Percentiles rank a stretch among this genome's conserved stretches.
phyloP scores from a whole-genome alignment of 2,797 vertebrate species.

The Ceryle rudis region DNA sequence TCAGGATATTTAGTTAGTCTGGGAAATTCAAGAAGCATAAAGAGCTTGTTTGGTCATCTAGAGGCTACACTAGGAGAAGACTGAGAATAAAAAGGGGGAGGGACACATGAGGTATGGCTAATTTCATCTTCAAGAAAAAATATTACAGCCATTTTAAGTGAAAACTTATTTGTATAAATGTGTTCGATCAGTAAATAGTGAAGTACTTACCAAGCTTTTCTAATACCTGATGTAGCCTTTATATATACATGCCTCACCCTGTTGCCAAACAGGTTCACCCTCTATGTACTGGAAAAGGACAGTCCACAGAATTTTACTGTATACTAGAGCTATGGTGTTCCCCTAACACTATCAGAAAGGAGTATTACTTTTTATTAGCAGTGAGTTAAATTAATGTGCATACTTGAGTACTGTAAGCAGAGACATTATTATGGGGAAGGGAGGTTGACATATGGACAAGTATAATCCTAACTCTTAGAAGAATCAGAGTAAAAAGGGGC shows the following conservation, averaged over 20 bases:
- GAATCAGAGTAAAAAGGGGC: slow-evolving; percentile 6
- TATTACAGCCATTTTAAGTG: neutral
- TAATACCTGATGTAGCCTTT: neutral
- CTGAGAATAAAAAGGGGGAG: neutral
- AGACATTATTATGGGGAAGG: neutral
- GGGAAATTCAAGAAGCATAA: neutral
- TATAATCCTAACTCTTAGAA: neutral
- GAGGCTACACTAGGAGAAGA: neutral
- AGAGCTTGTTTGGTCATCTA: neutral
- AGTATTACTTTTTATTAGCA: slow-evolving; percentile 17
- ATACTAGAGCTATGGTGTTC: neutral
- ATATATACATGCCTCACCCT: neutral
- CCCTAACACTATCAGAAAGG: neutral
- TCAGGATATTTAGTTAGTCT: neutral
- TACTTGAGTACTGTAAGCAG: slow-evolving; percentile 3
- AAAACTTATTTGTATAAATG: neutral
- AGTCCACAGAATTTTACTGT: neutral
- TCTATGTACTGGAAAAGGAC: neutral
- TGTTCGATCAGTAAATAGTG: neutral
- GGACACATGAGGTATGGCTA: neutral
- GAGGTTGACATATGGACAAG: slow-evolving; percentile 13
- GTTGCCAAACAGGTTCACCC: neutral
- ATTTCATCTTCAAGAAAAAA: neutral
- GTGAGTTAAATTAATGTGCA: slow-evolving; percentile 15
- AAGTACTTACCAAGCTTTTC: neutral